Percentiles rank a stretch among this genome's conserved stretches.
These are phyloP conservation scores for Micromesistius poutassou DNA, from an alignment of 2,797 vertebrate genomes.

Conservation along the genomic window DNA sequence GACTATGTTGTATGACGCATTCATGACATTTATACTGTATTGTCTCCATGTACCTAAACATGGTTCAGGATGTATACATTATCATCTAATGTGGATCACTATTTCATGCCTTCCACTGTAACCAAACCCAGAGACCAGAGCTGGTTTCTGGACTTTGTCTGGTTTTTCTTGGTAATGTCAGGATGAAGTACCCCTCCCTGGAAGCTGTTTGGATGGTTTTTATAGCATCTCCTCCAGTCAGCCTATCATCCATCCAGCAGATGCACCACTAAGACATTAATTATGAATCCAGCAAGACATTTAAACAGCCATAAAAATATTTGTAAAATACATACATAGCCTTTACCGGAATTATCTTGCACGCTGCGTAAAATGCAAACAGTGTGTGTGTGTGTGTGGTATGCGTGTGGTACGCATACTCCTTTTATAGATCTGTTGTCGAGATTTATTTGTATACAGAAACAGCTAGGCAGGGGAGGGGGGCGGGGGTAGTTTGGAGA, in stretches of 20 bases:
- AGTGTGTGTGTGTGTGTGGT: no score
- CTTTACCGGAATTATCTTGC: background rate
- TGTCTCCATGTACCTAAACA: no score
- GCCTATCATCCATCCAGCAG: background rate
- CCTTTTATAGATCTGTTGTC: conserved; percentile 27
- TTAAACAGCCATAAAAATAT: background rate
- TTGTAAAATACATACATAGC: background rate
- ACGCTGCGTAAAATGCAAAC: no score
- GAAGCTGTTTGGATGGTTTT: background rate
- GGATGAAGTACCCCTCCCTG: background rate
- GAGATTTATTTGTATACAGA: conserved; percentile 37
- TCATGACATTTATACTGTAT: no score
- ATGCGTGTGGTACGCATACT: background rate
- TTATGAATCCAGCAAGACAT: background rate
- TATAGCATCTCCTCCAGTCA: background rate
- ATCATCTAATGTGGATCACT: background rate
- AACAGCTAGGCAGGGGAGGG: conserved; percentile 18
- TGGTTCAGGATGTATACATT: background rate
- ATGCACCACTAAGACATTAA: background rate
- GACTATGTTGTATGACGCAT: background rate
- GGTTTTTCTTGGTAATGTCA: background rate
- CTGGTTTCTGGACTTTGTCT: background rate
- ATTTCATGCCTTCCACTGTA: background rate
- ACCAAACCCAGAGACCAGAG: background rate
- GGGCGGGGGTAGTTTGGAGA: no score